Percentiles rank a stretch among this genome's conserved stretches.
phyloP scores from a whole-genome alignment of 1,140 invertebrate species.

The Aphelenchoides fujianensis region DNA sequence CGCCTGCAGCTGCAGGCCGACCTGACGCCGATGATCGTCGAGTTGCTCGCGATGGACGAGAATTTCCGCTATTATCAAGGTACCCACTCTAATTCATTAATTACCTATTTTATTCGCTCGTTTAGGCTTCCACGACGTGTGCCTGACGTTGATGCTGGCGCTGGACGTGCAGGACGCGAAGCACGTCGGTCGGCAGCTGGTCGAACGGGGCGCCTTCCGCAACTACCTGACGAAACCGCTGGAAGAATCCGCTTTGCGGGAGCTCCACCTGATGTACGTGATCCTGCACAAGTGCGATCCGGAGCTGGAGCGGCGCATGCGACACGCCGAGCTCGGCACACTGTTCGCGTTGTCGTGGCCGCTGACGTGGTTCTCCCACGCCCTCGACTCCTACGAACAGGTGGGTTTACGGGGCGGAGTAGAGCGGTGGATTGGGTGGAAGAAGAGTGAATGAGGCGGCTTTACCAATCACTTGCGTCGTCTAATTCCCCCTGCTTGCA shows the following conservation, averaged over 20 bases:
- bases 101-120: too few relatives aligned
- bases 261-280: slow-evolving; percentile 56
- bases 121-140: slow-evolving; percentile 89
- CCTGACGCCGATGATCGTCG: slow-evolving; percentile 79
- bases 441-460: too few relatives aligned
- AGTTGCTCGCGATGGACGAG: slow-evolving; percentile 79
- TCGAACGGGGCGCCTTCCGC: slow-evolving; percentile 40
- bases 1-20: slow-evolving; percentile 79
- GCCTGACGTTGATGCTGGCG: slow-evolving; percentile 87
- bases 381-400: slow-evolving; percentile 71
- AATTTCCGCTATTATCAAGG: slow-evolving; percentile 87
- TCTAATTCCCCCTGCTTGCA: too few relatives aligned
- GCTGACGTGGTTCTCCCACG: slow-evolving; percentile 96
- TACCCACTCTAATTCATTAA: slow-evolving; percentile 46
- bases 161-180: slow-evolving; percentile 65
- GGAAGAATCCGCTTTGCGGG: slow-evolving; percentile 51
- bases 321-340: slow-evolving; percentile 82
- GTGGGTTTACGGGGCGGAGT: slow-evolving; percentile 43
- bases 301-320: slow-evolving; percentile 46
- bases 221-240: slow-evolving; percentile 51
- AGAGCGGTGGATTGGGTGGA: slow-evolving; percentile 29
- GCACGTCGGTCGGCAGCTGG: slow-evolving; percentile 35
- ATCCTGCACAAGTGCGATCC: slow-evolving; percentile 53
- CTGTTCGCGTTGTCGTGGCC: slow-evolving; percentile 95
- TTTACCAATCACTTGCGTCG: too few relatives aligned